phyloP scores from a whole-genome alignment of 2,113 vertebrate species.

The Melanerpes aurifrons region DNA sequence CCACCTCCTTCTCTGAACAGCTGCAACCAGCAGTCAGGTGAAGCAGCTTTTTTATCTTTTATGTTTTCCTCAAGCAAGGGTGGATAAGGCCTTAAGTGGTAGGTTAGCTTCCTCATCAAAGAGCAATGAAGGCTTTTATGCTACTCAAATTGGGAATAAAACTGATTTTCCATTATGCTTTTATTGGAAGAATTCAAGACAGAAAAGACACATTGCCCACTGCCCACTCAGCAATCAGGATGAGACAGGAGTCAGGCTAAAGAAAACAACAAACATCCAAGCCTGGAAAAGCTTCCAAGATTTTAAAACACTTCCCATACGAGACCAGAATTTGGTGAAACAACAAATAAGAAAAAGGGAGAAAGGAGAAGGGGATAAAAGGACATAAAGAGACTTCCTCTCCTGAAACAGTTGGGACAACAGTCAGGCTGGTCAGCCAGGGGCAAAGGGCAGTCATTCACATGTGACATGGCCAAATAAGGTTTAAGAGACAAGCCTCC shows the following conservation, averaged over 20 bases:
- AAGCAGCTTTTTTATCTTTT: neutral
- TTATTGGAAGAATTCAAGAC: neutral
- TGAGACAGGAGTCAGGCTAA: neutral
- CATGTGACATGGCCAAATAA: neutral
- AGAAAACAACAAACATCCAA: neutral
- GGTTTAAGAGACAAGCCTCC: neutral
- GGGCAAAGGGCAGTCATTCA: neutral
- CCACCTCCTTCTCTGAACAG: neutral
- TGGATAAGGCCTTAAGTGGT: neutral
- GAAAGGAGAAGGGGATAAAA: neutral
- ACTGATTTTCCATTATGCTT: neutral
- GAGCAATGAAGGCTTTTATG: neutral
- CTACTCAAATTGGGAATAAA: constrained; percentile 1
- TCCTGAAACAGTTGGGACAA: neutral
- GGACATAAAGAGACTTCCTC: neutral
- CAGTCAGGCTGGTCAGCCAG: neutral
- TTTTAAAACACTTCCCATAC: neutral
- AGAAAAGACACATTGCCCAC: neutral
- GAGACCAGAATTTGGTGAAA: neutral
- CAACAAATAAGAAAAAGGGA: neutral
- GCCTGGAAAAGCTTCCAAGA: neutral
- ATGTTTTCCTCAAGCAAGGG: neutral
- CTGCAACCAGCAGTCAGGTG: neutral
- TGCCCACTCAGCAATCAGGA: neutral
- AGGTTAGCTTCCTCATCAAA: neutral